Base-by-base conservation (phyloP, 2,113 vertebrate species). In the Mesoclemmys tuberculata region DNA sequence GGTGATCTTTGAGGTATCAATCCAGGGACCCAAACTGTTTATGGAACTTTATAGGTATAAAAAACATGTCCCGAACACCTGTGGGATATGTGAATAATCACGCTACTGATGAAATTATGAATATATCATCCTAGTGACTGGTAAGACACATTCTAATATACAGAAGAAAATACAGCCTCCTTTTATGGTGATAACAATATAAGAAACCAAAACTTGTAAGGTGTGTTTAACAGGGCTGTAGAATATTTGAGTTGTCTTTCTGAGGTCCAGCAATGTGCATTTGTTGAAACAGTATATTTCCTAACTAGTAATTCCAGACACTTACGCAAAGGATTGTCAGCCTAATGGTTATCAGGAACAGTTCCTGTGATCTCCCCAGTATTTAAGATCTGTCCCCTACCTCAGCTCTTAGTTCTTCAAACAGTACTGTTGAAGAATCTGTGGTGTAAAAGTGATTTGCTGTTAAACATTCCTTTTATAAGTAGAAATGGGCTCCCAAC, bases 281-380 rank as follows among this genome's bases (percentile, higher is more conserved):
- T 87, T 27, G 31, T 2, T 80, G 77, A 74, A 92, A 88, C 56
- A 77, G 5, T 80, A 58, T 86, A 52, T 75, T 44, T 75, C 24
- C 24, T 44, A 77, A 89, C 55, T 89, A 54, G 83, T 93, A 93
- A 74, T 29, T 87, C 35, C 48, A 82, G 61, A 92, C 89, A 85
- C 79, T 77, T 80, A 90, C 77, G 7, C 61, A 82, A 87, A 44
- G 41, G 55, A 46, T 46, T 94, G 78, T 46, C 44, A 46, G 51
- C 81, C 31, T 79, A 88, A 41, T 74, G 38, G 74, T 93, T 82
- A 85, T n/a, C 86, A 55, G 49, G 22, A 56, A 5, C 6, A 2
- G 74, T 29, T 84, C 82, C 38, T 1, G 81, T 51, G 24, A 81
- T 91, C 61, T 44, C 35, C 7, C 1, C 3, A 31, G 31, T 82